Evolutionary conservation across 2,797 vertebrate genomes (phyloP).

Genomic region (Erithacus rubecula): DNA sequence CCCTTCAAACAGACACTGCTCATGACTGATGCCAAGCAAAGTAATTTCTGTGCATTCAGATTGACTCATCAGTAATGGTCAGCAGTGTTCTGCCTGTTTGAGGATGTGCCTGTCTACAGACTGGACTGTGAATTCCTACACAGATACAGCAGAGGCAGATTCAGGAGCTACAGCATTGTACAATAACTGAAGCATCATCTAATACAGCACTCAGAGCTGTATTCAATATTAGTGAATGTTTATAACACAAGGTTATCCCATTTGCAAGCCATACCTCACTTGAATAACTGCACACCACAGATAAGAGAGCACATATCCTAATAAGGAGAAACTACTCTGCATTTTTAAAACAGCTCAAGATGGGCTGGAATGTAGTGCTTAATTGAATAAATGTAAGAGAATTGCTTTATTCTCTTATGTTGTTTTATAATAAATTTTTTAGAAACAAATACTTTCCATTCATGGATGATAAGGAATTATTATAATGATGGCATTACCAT

Average conservation of each 20-base stretch:
- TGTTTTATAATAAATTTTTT: slow-evolving; percentile 23
- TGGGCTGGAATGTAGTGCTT: slow-evolving; percentile 52
- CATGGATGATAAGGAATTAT: slow-evolving; percentile 2
- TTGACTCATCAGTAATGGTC: not conserved
- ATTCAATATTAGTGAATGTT: not conserved
- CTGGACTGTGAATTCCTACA: not conserved
- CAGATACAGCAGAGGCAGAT: not conserved
- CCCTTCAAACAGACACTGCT: not conserved
- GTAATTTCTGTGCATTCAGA: not conserved
- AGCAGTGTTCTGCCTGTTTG: not conserved
- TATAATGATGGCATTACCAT: not conserved
- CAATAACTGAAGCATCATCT: not conserved
- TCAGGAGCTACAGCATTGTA: not conserved
- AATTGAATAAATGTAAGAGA: slow-evolving; percentile 50
- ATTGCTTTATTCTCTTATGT: slow-evolving; percentile 40
- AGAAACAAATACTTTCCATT: slow-evolving; percentile 41
- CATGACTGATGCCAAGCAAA: not conserved
- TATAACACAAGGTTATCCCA: not conserved
- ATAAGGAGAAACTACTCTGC: slow-evolving; percentile 55
- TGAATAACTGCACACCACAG: slow-evolving; percentile 4
- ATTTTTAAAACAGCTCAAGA: slow-evolving; percentile 14
- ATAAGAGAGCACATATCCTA: slow-evolving; percentile 52
- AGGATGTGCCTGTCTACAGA: not conserved
- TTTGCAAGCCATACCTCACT: not conserved
- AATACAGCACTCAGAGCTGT: not conserved